These are phyloP conservation scores for Rhodinocichla rosea DNA, from an alignment of 2,113 vertebrate genomes.

Conservation along the genomic window DNA sequence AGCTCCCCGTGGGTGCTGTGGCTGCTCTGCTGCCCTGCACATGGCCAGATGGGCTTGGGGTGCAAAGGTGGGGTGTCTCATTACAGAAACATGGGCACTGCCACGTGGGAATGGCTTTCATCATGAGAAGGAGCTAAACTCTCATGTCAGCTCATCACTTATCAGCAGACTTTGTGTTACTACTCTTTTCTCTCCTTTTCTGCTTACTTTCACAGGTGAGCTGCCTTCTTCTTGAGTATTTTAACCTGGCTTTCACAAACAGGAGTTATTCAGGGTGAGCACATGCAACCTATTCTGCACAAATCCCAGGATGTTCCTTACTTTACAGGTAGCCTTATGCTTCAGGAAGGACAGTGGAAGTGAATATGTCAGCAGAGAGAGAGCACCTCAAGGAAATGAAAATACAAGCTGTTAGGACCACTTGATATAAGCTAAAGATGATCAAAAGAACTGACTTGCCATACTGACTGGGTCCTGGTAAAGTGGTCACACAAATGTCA, in stretches of 20 bases:
- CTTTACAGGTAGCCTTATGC: not conserved
- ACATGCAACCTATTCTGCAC: not conserved
- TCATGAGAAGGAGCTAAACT: not conserved
- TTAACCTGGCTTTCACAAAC: not conserved
- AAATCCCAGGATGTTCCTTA: not conserved
- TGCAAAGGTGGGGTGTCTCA: not conserved
- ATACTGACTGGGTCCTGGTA: not conserved
- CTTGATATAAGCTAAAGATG: not conserved
- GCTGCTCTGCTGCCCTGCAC: not conserved
- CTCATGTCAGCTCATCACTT: not conserved
- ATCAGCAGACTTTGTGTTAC: not conserved
- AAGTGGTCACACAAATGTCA: not conserved
- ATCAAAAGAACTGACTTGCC: not conserved
- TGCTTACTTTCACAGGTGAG: not conserved
- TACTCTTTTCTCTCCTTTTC: not conserved
- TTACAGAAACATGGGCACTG: not conserved
- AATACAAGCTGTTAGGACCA: not conserved
- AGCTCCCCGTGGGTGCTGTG: not conserved
- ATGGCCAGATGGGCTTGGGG: not conserved
- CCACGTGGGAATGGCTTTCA: rapidly evolving
- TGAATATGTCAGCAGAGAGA: not conserved
- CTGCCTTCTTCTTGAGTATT: not conserved
- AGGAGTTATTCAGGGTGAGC: not conserved
- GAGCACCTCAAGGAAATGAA: not conserved
- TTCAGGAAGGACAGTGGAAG: not conserved